These are phyloP conservation scores for Ferrisia virgata DNA, from an alignment of 2,888 invertebrate genomes.

Conservation along the genomic window DNA sequence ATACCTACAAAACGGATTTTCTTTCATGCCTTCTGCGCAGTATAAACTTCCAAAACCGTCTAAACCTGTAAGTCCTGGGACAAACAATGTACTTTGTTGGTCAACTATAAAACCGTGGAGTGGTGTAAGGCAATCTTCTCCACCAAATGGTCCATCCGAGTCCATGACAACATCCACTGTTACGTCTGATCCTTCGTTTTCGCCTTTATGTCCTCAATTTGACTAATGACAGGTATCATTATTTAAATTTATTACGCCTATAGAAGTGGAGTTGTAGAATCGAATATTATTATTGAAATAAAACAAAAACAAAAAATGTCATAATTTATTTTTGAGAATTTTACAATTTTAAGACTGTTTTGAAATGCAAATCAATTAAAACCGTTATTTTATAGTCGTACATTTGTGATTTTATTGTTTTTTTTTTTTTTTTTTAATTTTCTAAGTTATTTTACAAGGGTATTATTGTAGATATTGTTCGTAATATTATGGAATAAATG, in stretches of 20 bases:
- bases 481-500: neutral
- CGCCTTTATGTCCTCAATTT: slow-evolving; percentile 76
- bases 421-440: neutral
- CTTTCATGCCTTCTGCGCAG: slow-evolving; percentile 63
- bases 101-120: slow-evolving; percentile 70
- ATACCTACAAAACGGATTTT: slow-evolving; percentile 59
- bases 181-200: slow-evolving; percentile 74
- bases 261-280: neutral
- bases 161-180: slow-evolving; percentile 65
- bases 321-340: too few relatives aligned
- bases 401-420: neutral
- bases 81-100: slow-evolving; percentile 59
- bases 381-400: neutral
- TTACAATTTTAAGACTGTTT: neutral
- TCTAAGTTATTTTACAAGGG: neutral
- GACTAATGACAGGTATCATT: slow-evolving; percentile 54
- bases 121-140: slow-evolving; percentile 55
- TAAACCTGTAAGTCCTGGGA: slow-evolving; percentile 61
- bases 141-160: slow-evolving; percentile 68
- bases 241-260: neutral
- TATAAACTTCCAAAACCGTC: slow-evolving; percentile 77
- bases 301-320: too few relatives aligned
- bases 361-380: neutral
- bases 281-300: neutral
- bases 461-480: neutral